Base-by-base conservation (phyloP, 2,888 invertebrate species). In the Linyphia triangularis region DNA sequence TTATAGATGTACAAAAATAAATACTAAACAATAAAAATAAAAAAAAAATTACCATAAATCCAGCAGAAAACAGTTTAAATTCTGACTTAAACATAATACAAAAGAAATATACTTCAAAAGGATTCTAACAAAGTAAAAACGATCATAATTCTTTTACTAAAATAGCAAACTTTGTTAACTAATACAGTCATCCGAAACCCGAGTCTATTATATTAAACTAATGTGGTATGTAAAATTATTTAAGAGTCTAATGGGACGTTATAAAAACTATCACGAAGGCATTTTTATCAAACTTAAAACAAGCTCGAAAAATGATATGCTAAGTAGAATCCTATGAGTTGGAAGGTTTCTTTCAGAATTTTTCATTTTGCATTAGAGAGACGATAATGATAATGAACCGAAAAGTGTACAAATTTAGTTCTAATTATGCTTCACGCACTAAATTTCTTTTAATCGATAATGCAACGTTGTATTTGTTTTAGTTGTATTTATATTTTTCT, bases 321-420 rank as follows among this genome's bases (percentile, higher is more conserved):
- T 77, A 77, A 75, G 37, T 63, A 40, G 40, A n/a, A 40, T 22
- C 57, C 59, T 63, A 26, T 61, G 61, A 63, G 16, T 16, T 26
- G 75, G 26, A 61, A 73, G 57, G 28, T n/a, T 19, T 28, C 73
- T 59, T 30, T n/a, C 7, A 19, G 19, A 40, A 61, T 63, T 63
- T 77, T 77, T 77, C 26, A 2, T 9, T 28, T 19, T n/a, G 10
- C 16, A 16, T 26, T 37, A 75, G 26, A 72, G 51, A 24, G 6
- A 51, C 51, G 51, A 59, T 77, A 77, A 77, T 77, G 75, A 77
- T 61, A 61, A 77, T 33, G 77, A 40, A 63, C 61, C 22, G 63
- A 37, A 24, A 61, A 43, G 22, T 19, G 72, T 24, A 43, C 69
- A 69, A 51, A 59, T 63, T 63, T 37, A 24, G 61, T 61, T 26